Evolutionary conservation across 2,113 vertebrate species (phyloP), one percentile per base, ranked within the genome.

Genomic region (Rhipidura dahli): DNA sequence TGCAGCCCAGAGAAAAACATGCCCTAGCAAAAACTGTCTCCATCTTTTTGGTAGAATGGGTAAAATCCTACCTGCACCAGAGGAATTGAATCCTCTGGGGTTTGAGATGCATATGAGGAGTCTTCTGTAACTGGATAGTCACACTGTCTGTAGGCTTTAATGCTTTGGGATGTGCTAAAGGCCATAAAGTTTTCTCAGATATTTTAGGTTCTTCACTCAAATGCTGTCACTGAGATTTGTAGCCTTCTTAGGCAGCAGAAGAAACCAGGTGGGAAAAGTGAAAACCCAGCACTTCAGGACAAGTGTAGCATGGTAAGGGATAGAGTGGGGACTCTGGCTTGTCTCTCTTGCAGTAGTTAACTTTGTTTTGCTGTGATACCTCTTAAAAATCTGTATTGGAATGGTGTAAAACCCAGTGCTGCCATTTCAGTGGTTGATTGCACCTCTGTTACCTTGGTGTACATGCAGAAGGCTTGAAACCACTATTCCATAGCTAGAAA

Each of bases 201-300:
- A 10, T 66, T 90, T 51, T 42, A 45, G 33, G 26, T 24, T 85
- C 49, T 54, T 73, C 33, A 31, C 26, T 79, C 56, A 83, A 51
- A 56, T 50, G 22, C 15, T 77, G 0, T 59, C 59, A 77, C 49
- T 0, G 0, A 76, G 40, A 53, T 57, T 26, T 1, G 8, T 44
- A 53, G 49, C 7, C 7, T 19, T 21, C 50, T 60, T 83, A 60
- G 60, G 61, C 65, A 93, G 50, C 30, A 65, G 45, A 64, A 83
- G 66, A 79, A 69, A 47, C 20, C 61, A 57, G 51, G 76, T 87
- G 37, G 51, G 45, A 79, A 71, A 86, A 60, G 30, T 42, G 45
- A 66, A 79, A 89, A 11, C 27, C 5, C n/a, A 90, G 0, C 61
- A 39, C n/a, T 61, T 79, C 12, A 51, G 61, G 45, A 3, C 45